Conservation (phyloP, 2,113 vertebrate species). For the Spizaetus ornatus region DNA sequence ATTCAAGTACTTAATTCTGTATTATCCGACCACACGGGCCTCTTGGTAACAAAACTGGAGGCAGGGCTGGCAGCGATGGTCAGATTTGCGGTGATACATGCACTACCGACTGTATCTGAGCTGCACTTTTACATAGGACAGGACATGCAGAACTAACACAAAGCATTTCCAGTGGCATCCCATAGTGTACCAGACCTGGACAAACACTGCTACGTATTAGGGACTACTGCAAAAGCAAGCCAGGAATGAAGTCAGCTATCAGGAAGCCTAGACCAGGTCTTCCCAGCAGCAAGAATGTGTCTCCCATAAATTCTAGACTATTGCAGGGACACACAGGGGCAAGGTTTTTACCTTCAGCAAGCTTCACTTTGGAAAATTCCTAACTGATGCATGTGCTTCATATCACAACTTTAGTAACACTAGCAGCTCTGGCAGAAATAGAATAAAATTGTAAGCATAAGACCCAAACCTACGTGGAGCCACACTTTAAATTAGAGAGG, state of each 20-base stretch:
- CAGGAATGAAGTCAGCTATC: neutral
- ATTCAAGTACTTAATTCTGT: neutral
- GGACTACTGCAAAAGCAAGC: neutral
- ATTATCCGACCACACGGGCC: rapidly evolving
- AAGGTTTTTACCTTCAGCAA: neutral
- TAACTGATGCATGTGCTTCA: neutral
- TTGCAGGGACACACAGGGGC: neutral
- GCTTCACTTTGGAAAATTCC: neutral
- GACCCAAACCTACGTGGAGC: neutral
- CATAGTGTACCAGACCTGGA: neutral
- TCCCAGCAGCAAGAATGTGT: neutral
- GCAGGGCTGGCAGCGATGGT: neutral
- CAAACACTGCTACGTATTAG: neutral
- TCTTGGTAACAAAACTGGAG: neutral
- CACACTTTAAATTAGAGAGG: neutral
- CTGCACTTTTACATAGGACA: neutral
- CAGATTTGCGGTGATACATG: neutral
- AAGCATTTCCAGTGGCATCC: neutral
- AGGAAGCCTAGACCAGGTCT: neutral
- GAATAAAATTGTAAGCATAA: neutral
- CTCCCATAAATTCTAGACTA: neutral
- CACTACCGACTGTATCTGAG: neutral
- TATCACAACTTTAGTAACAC: neutral
- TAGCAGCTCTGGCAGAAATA: neutral
- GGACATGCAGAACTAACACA: neutral